A percentile compares a stretch with the other conserved stretches of the same genome.
Evolutionary conservation across 2,797 vertebrate species (phyloP).

Genomic region (Chrysocyon brachyurus): DNA sequence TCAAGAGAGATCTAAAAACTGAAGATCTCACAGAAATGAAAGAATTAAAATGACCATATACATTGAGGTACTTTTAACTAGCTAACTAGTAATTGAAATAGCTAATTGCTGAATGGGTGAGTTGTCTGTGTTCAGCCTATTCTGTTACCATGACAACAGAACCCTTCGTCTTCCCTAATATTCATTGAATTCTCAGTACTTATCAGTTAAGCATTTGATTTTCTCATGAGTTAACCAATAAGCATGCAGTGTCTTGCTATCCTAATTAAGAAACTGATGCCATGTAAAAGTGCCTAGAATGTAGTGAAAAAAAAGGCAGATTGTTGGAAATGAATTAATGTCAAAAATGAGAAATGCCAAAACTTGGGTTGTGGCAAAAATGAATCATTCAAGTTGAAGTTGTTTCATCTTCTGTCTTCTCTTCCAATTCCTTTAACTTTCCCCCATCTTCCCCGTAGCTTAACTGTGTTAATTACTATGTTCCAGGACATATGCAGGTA

Average conservation of each 20-base stretch:
- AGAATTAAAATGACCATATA: constrained; percentile 53
- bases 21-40: not conserved
- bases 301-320: not conserved
- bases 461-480: not conserved
- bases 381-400: not conserved
- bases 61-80: constrained; percentile 38
- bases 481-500: not conserved
- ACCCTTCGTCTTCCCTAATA: constrained; percentile 43
- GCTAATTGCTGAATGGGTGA: constrained; percentile 64
- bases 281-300: not conserved
- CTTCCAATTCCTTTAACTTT: not conserved
- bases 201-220: constrained; percentile 51
- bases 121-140: constrained; percentile 40
- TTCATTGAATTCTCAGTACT: constrained; percentile 32
- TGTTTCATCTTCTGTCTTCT: constrained; percentile 25
- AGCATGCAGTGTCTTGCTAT: constrained; percentile 11
- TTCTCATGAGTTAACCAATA: constrained; percentile 25
- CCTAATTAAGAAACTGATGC: constrained; percentile 11
- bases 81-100: constrained; percentile 69
- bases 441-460: not conserved
- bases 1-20: constrained; percentile 10
- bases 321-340: not conserved
- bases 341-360: not conserved
- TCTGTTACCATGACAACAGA: constrained; percentile 65
- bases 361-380: not conserved